phyloP scores from a whole-genome alignment of 2,797 vertebrate species.

The Phaenicophaeus curvirostris region DNA sequence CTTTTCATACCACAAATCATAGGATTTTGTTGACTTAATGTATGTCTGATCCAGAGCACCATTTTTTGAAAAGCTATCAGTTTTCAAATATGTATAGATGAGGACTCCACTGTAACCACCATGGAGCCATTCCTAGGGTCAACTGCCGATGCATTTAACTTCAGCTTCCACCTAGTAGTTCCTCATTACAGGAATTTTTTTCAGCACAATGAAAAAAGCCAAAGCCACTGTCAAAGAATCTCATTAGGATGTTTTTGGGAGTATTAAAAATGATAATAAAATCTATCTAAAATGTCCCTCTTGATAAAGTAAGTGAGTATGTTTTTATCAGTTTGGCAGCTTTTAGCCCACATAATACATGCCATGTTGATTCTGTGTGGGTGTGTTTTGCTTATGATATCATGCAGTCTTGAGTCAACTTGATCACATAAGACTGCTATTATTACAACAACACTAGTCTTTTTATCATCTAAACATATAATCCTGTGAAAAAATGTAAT shows the following conservation, averaged over 20 bases:
- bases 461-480: not conserved
- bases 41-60: not conserved
- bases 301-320: not conserved
- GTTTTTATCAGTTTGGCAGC: not conserved
- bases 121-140: not conserved
- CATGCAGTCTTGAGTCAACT: not conserved
- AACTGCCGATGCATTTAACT: not conserved
- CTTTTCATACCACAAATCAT: not conserved
- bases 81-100: not conserved
- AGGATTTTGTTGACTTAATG: not conserved
- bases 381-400: conserved; percentile 23
- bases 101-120: not conserved
- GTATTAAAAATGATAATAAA: not conserved
- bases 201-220: not conserved
- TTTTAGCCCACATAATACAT: not conserved
- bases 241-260: not conserved
- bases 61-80: not conserved
- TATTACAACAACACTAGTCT: not conserved
- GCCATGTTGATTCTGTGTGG: not conserved
- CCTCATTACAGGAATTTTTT: not conserved
- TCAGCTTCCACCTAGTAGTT: not conserved
- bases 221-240: not conserved
- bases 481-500: not conserved
- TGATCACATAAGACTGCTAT: not conserved
- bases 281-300: not conserved